A percentile compares a stretch with the other conserved stretches of the same genome.
phyloP scores from a whole-genome alignment of 2,113 vertebrate genomes.

The Muntiacus reevesi region DNA sequence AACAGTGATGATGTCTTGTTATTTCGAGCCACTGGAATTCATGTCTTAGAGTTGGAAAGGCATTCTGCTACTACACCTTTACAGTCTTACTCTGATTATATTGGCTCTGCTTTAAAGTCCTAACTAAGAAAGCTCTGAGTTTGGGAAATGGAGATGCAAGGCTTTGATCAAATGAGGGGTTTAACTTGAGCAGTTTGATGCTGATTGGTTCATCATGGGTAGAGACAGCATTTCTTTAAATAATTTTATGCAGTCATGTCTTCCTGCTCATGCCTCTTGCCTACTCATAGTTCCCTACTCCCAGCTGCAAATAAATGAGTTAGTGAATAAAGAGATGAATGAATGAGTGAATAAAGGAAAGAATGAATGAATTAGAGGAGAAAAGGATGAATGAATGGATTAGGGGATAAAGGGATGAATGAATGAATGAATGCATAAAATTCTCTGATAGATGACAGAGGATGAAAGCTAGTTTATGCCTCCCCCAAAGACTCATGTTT shows the following conservation, averaged over 20 bases:
- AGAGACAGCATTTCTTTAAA: not conserved
- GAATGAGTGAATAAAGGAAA: not conserved
- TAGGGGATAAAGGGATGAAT: not conserved
- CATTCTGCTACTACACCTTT: slow-evolving; percentile 33
- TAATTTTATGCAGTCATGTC: not conserved
- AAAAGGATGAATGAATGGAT: not conserved
- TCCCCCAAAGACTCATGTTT: not conserved
- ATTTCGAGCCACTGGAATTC: slow-evolving; percentile 52
- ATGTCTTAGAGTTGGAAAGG: slow-evolving; percentile 37
- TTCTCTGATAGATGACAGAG: not conserved
- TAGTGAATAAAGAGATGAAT: not conserved
- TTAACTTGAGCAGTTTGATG: slow-evolving; percentile 17
- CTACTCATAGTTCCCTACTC: not conserved
- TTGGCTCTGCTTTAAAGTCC: slow-evolving; percentile 51
- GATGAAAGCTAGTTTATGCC: not conserved
- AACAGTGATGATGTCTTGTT: slow-evolving; percentile 44
- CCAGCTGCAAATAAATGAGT: not conserved
- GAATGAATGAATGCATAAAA: not conserved
- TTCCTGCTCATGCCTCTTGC: not conserved
- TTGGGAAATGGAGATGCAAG: slow-evolving; percentile 23
- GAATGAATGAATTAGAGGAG: not conserved
- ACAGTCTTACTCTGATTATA: slow-evolving; percentile 31
- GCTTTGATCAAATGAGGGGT: slow-evolving; percentile 36
- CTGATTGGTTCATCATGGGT: not conserved
- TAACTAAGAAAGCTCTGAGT: not conserved